Base-by-base conservation (phyloP, 2,888 invertebrate species). In the Hydrotaea diabolus region DNA sequence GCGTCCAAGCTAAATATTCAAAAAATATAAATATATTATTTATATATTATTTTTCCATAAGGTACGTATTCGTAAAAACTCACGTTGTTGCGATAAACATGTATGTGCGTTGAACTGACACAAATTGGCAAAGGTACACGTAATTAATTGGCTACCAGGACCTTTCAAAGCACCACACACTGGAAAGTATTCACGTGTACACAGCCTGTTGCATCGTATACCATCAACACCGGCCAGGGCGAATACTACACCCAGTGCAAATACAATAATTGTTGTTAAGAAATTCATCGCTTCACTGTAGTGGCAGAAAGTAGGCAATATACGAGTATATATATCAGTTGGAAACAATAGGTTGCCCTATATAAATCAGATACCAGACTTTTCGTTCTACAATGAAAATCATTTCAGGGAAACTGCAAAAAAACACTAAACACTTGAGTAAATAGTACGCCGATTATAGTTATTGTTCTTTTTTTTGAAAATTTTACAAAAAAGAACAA, bases 61-160 rank as follows among this genome's bases (percentile, higher is more conserved):
- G 31, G 31, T 31, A 31, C 31, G 3, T 4, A 31, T 4, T n/a
- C n/a, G 8, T 17, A 53, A 5, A 19, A 49, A 76, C 76, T 64
- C 62, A 76, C 76, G n/a, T 64, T 66, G 31, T 8, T 64, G 43
- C 4, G 31, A 19, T 31, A 19, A n/a, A 53, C 76, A 76, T 11
- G 21, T 76, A 31, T 21, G 36, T 2, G 23, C 39, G 8, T n/a
- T 15, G 11, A 77, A 53, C 5, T 13, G 0, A 26, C 77, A 77
- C 7, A 2, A 0, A 43, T 69, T 77, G 2, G n/a, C 17, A 8
- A 69, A 77, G 11, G 66, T 77, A 77, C 77, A 69, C 26, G 2
- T 36, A 1, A 43, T 23, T 11, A 13, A 0, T n/a, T 7, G 23
- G 23, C 43, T 23, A 15, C 13, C 13, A 39, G 5, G 36, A 36